Evolutionary conservation across 2,888 invertebrate species (phyloP).

Genomic region (Craniophora ligustri): DNA sequence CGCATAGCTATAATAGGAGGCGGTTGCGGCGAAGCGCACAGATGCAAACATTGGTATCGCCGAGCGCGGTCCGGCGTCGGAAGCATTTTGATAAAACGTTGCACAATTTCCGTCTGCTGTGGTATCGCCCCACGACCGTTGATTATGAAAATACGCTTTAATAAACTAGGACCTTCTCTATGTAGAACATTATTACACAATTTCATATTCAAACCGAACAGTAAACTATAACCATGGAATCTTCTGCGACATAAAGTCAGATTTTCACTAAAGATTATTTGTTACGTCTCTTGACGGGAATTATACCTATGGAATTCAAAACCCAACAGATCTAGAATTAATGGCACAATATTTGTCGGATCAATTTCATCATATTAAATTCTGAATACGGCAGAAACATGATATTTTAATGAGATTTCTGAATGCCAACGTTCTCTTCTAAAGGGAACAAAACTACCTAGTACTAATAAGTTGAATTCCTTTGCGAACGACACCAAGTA

Average conservation of each 20-base stretch:
- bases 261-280: conserved; percentile 16
- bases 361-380: conserved; percentile 45
- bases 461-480: conserved; percentile 65
- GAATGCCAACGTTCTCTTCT: conserved; percentile 43
- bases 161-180: conserved; percentile 52
- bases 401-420: conserved; percentile 66
- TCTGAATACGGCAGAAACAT: conserved; percentile 49
- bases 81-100: conserved; percentile 79
- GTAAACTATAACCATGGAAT: conserved; percentile 5
- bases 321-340: conserved; percentile 6
- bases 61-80: conserved; percentile 60
- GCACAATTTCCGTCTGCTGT: conserved; percentile 75
- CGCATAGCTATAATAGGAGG: conserved; percentile 42
- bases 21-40: conserved; percentile 60
- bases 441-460: conserved; percentile 47
- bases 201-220: conserved; percentile 7
- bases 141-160: conserved; percentile 62
- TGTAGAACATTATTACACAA: neutral
- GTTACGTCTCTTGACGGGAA: conserved; percentile 1
- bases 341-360: conserved; percentile 24
- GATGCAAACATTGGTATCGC: conserved; percentile 69
- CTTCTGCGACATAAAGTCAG: conserved; percentile 7
- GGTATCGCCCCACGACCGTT: conserved; percentile 52
- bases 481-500: conserved; percentile 61
- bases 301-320: conserved; percentile 24